A percentile compares a stretch with the other conserved stretches of the same genome.
phyloP scores from a whole-genome alignment of 2,888 invertebrate species.

The Fragum whitleyi region DNA sequence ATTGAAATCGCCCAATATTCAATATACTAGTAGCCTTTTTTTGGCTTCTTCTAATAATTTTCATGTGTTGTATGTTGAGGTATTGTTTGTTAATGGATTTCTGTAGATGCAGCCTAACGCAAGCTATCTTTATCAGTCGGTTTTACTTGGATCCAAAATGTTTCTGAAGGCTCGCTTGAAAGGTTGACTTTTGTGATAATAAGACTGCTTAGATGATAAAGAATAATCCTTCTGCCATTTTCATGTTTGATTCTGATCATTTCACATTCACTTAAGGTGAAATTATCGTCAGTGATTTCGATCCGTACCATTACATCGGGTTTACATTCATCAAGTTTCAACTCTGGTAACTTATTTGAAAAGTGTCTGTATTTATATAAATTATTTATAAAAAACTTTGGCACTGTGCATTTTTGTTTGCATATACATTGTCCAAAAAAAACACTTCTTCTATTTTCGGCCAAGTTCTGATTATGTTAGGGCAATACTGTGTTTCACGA shows the following conservation, averaged over 20 bases:
- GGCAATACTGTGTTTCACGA: background rate
- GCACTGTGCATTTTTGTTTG: background rate
- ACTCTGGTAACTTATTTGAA: background rate
- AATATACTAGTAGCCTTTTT: too few relatives aligned
- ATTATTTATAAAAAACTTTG: background rate
- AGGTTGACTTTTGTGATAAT: background rate
- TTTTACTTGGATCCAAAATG: background rate
- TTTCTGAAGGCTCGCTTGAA: background rate
- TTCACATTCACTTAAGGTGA: background rate
- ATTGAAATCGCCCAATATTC: conserved; percentile 8
- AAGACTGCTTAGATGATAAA: background rate
- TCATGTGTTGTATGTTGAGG: background rate
- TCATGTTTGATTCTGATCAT: background rate
- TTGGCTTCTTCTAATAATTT: too few relatives aligned
- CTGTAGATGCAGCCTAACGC: background rate
- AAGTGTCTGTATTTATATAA: background rate
- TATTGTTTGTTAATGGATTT: background rate
- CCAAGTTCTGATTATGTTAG: background rate
- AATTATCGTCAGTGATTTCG: background rate
- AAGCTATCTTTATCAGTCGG: background rate
- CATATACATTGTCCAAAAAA: background rate
- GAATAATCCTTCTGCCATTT: background rate
- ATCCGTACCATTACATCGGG: background rate
- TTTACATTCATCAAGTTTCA: background rate
- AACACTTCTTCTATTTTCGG: background rate